These are phyloP conservation scores for Podargus strigoides DNA, from an alignment of 2,797 vertebrate genomes.

Conservation along the genomic window DNA sequence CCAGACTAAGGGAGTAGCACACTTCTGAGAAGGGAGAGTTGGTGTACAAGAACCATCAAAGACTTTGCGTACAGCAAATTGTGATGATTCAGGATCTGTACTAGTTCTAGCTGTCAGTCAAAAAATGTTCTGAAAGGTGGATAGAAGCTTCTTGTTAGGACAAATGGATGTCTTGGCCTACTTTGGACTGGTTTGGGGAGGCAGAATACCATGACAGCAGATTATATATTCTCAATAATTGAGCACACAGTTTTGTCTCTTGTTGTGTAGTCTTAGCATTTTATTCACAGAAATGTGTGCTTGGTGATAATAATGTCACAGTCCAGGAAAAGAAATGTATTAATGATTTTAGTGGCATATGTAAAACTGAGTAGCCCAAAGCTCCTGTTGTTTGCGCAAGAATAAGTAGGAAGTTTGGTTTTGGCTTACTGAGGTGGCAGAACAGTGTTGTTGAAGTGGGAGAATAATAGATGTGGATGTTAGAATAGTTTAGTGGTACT, in stretches of 20 bases:
- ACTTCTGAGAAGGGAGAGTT: neutral
- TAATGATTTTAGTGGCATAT: neutral
- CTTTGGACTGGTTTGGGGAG: neutral
- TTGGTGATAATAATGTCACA: neutral
- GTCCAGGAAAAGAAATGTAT: neutral
- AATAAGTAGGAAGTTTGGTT: neutral
- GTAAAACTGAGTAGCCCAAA: neutral
- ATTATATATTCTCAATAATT: neutral
- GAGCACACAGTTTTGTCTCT: neutral
- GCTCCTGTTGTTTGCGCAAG: neutral
- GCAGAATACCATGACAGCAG: neutral
- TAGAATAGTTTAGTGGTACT: neutral
- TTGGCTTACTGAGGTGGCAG: neutral
- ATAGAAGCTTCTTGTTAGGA: neutral
- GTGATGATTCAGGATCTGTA: neutral
- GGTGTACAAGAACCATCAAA: neutral
- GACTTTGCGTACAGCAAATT: neutral
- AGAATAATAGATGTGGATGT: neutral
- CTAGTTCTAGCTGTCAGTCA: neutral
- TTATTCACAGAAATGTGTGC: neutral
- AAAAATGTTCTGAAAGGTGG: neutral
- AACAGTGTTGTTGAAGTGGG: neutral
- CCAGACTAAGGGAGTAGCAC: neutral
- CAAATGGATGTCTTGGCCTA: neutral
- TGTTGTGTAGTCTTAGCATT: neutral